phyloP scores from a whole-genome alignment of 1,140 invertebrate genomes.

The Aphis gossypii region DNA sequence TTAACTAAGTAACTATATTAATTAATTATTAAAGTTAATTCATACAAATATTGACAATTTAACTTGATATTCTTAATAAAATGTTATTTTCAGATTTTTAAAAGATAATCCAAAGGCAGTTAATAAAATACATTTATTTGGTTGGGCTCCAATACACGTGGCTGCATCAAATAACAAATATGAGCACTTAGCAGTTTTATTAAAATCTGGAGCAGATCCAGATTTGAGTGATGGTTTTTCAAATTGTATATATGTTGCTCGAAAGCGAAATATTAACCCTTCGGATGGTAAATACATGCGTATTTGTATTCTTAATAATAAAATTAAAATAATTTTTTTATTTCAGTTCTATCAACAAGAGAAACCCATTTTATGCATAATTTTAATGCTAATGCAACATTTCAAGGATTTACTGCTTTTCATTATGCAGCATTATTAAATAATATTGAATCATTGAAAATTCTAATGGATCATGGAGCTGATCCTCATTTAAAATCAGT shows the following conservation, averaged over 20 bases:
- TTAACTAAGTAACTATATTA: constrained; percentile 17
- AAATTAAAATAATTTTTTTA: constrained; percentile 5
- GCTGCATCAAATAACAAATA: constrained; percentile 80
- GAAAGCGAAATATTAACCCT: constrained; percentile 68
- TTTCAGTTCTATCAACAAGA: constrained; percentile 70
- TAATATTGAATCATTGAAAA: constrained; percentile 70
- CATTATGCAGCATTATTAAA: constrained; percentile 88
- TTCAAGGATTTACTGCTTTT: constrained; percentile 85
- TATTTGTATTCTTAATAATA: background rate
- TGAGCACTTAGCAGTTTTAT: constrained; percentile 72
- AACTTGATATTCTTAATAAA: background rate
- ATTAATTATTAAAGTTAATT: background rate
- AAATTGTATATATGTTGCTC: constrained; percentile 73
- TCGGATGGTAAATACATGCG: constrained; percentile 61
- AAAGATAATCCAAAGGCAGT: constrained; percentile 64
- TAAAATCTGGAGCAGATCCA: constrained; percentile 80
- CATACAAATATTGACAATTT: background rate
- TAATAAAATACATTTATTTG: constrained; percentile 74
- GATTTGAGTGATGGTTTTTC: constrained; percentile 82
- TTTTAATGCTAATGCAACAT: constrained; percentile 77
- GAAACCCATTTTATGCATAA: constrained; percentile 82
- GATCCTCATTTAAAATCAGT: constrained; percentile 80
- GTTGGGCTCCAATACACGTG: constrained; percentile 87
- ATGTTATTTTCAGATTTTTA: constrained; percentile 31
- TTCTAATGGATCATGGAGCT: constrained; percentile 73